A percentile compares a stretch with the other conserved stretches of the same genome.
Evolutionary conservation across 64 coral and sea anemone species (phyloP).

Genomic region (Stichodactyla mertensii): DNA sequence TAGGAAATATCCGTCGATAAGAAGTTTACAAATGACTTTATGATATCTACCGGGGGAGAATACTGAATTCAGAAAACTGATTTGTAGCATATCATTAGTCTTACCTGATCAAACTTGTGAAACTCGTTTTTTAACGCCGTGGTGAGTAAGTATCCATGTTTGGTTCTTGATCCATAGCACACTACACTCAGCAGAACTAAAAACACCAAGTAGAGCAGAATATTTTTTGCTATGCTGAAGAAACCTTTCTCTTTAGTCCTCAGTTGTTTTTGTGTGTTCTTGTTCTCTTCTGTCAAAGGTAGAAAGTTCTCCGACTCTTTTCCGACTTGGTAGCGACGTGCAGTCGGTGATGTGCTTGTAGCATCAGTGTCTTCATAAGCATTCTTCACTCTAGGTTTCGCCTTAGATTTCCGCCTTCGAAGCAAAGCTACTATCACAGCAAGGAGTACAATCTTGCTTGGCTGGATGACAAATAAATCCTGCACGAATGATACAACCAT

Average conservation of each 20-base stretch:
- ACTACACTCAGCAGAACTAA: background rate
- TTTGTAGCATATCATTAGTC: no score
- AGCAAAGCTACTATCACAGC: background rate
- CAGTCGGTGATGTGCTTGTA: no score
- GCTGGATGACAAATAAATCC: conserved; percentile 38
- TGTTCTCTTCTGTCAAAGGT: background rate
- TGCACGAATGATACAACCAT: conserved; percentile 60
- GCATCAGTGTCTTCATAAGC: no score
- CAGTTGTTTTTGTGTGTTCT: background rate
- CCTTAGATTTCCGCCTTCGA: background rate
- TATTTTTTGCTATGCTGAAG: background rate
- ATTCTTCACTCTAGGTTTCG: no score
- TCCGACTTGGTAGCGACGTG: background rate
- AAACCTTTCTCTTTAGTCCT: background rate
- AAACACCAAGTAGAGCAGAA: conserved; percentile 5
- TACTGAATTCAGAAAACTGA: no score
- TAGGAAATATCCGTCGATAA: no score
- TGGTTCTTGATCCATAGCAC: conserved; percentile 8
- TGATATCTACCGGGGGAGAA: no score
- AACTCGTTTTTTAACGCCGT: background rate
- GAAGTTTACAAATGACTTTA: no score
- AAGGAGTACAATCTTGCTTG: background rate
- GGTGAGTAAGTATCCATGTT: background rate
- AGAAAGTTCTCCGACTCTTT: background rate
- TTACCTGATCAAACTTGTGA: conserved; percentile 7